Evolutionary conservation across 2,113 vertebrate species (phyloP).

Genomic region (Oncorhynchus nerka): DNA sequence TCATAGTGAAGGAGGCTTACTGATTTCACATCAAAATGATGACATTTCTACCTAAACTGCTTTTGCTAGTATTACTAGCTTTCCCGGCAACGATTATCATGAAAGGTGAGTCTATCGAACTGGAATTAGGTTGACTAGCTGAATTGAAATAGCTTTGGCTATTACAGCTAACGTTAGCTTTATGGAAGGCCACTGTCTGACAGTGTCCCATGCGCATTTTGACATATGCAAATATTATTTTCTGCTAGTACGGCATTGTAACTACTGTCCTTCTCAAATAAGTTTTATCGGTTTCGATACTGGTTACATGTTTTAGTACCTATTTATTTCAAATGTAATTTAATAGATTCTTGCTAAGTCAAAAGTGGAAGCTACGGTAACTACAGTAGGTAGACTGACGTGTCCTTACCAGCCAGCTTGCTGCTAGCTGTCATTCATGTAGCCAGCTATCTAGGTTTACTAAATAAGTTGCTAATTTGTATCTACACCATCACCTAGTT

Average conservation of each 20-base stretch:
- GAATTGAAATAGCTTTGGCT: conserved; percentile 23
- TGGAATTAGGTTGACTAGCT: not conserved
- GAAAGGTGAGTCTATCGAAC: conserved; percentile 43
- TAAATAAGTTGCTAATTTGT: not conserved
- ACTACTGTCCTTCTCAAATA: too few relatives aligned
- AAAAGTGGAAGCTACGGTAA: too few relatives aligned
- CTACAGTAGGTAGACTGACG: conserved; percentile 2
- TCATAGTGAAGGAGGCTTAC: not conserved
- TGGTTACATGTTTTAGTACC: not conserved
- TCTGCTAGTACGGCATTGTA: too few relatives aligned
- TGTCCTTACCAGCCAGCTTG: conserved; percentile 4
- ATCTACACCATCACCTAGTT: too few relatives aligned
- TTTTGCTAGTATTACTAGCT: conserved; percentile 58
- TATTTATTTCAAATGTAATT: not conserved
- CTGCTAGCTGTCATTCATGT: not conserved
- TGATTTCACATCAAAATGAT: conserved; percentile 45
- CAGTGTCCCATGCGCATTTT: too few relatives aligned
- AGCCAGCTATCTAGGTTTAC: not conserved
- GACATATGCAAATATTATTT: too few relatives aligned
- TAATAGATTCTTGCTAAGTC: not conserved
- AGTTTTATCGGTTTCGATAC: too few relatives aligned
- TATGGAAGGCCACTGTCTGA: not conserved
- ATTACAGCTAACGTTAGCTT: not conserved
- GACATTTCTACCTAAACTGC: conserved; percentile 61
- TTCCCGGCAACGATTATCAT: conserved; percentile 61